Conservation (phyloP, 2,888 invertebrate genomes). For the Ypsolopha scabrella region DNA sequence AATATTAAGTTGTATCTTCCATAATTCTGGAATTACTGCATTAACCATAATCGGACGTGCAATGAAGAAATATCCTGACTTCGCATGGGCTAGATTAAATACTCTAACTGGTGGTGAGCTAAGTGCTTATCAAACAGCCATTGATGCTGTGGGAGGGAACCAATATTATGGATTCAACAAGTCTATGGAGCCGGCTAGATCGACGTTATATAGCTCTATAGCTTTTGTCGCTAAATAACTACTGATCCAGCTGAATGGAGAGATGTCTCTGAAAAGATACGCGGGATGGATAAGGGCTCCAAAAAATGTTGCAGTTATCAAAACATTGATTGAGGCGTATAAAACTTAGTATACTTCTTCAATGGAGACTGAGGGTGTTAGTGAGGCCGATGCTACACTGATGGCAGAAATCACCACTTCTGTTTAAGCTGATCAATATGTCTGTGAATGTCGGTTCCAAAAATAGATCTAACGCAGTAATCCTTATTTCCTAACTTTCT, state of each 20-base stretch:
- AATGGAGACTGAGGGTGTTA: too few species aligned
- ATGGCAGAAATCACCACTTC: too few species aligned
- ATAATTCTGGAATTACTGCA: background rate
- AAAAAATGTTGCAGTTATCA: background rate
- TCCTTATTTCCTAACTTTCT: too few species aligned
- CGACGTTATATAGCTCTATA: slow-evolving; percentile 4
- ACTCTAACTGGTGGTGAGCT: background rate
- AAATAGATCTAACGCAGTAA: too few species aligned
- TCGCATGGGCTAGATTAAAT: background rate
- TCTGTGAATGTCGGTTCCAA: too few species aligned
- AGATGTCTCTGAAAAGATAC: slow-evolving; percentile 2
- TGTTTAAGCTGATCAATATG: too few species aligned
- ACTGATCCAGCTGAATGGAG: slow-evolving; percentile 3
- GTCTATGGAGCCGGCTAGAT: slow-evolving; percentile 1
- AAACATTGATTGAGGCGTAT: background rate
- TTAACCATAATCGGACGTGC: background rate
- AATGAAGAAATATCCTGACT: background rate
- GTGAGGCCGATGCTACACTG: too few species aligned
- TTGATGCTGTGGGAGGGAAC: background rate
- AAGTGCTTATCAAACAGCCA: background rate
- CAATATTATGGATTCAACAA: slow-evolving; percentile 7
- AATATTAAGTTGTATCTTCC: too few species aligned
- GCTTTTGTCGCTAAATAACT: slow-evolving; percentile 6
- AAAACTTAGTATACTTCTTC: background rate
- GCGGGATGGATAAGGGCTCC: slow-evolving; percentile 2